phyloP scores from a whole-genome alignment of 2,797 vertebrate genomes.

The Aselliscus stoliczkanus region DNA sequence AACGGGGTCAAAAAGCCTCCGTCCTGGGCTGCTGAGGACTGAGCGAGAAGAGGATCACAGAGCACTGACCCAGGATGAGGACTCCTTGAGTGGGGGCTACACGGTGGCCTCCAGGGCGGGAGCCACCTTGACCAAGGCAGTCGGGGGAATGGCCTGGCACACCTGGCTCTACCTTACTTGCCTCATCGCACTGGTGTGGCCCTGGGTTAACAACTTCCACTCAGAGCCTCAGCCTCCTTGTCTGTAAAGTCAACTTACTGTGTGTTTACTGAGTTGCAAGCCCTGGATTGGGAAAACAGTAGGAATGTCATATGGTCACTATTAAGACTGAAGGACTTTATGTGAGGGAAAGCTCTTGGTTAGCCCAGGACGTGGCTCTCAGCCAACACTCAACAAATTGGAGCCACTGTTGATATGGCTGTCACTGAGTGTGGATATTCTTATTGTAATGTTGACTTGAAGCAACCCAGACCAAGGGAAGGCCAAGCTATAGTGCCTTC shows the following conservation, averaged over 20 bases:
- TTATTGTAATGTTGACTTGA: neutral
- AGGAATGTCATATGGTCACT: neutral
- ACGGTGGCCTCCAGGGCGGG: neutral
- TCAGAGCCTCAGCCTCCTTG: neutral
- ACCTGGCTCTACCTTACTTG: neutral
- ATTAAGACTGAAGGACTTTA: neutral
- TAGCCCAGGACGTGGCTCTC: neutral
- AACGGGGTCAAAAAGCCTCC: neutral
- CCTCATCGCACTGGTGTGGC: neutral
- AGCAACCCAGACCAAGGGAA: neutral
- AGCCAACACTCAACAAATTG: neutral
- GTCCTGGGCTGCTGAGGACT: neutral
- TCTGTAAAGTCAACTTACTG: neutral
- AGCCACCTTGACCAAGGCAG: neutral
- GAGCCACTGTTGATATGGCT: neutral
- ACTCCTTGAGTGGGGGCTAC: neutral
- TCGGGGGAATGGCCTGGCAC: neutral
- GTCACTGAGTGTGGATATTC: neutral
- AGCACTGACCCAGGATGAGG: neutral
- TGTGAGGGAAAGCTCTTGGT: neutral
- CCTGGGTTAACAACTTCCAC: neutral
- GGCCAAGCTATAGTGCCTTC: neutral
- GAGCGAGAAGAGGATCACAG: neutral
- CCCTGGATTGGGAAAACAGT: neutral
- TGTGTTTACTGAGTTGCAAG: neutral